phyloP scores from a whole-genome alignment of 1,140 invertebrate genomes.

The Listronotus bonariensis region DNA sequence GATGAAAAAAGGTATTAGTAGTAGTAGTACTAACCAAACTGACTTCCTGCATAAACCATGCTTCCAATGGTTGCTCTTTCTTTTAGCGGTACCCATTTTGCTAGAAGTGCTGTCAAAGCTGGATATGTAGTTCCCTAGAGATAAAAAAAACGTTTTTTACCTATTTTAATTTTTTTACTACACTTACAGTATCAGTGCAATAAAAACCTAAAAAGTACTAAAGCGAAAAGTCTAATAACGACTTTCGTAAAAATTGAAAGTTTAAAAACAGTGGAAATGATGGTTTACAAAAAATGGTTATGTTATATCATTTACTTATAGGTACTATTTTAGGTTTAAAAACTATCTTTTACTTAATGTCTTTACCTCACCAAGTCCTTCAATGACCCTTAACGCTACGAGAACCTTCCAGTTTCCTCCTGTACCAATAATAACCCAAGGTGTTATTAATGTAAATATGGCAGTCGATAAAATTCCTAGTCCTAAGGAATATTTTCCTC shows the following conservation, averaged over 20 bases:
- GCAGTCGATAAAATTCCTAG: constrained; percentile 74
- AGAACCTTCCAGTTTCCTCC: constrained; percentile 60
- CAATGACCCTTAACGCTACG: constrained; percentile 67
- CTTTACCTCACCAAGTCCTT: constrained; percentile 70
- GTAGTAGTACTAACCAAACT: constrained; percentile 52
- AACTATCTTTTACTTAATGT: no score
- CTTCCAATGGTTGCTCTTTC: constrained; percentile 76
- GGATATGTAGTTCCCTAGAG: constrained; percentile 76
- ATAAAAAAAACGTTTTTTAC: background rate
- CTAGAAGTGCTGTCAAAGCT: constrained; percentile 72
- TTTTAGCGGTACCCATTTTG: constrained; percentile 74
- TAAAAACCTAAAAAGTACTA: no score
- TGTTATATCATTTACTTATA: no score
- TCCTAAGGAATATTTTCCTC: constrained; percentile 76
- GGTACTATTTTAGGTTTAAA: no score
- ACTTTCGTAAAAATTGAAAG: no score
- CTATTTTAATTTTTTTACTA: no score
- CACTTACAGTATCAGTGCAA: no score
- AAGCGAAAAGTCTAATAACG: no score
- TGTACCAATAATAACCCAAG: constrained; percentile 65
- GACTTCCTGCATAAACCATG: constrained; percentile 73
- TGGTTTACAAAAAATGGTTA: no score
- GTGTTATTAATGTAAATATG: constrained; percentile 74
- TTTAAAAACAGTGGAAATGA: no score
- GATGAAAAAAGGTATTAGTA: no score